Conservation (phyloP, 2,888 invertebrate genomes). For the Ormyrus thymus region DNA sequence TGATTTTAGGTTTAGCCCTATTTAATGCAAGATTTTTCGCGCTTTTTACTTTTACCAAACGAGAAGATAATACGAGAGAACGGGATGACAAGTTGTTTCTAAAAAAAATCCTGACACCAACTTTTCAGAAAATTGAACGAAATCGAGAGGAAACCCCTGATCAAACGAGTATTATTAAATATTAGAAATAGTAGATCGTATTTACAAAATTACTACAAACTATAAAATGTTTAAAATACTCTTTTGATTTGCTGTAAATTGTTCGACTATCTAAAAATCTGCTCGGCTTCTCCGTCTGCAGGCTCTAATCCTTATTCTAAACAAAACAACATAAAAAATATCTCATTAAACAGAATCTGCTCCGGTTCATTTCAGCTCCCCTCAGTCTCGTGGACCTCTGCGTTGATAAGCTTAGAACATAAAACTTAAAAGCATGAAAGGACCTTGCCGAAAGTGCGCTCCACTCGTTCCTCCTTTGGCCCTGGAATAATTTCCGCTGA, state of each 20-base stretch:
- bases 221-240: too few species aligned
- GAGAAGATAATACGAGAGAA: too few species aligned
- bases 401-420: neutral
- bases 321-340: conserved; percentile 7
- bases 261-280: neutral
- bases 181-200: neutral
- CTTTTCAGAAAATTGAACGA: neutral
- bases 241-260: too few species aligned
- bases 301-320: conserved; percentile 8
- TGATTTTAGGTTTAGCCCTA: neutral
- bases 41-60: neutral
- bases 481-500: neutral
- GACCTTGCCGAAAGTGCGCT: neutral
- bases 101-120: too few species aligned
- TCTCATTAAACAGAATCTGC: conserved; percentile 14
- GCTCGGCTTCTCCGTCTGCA: neutral
- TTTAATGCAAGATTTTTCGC: neutral
- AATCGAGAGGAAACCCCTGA: neutral
- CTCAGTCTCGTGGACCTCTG: neutral
- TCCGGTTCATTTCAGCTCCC: neutral
- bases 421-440: conserved; percentile 21
- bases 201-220: too few species aligned
- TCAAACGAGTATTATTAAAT: conserved; percentile 1
- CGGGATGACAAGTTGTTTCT: too few species aligned
- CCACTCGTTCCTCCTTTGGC: neutral